A percentile compares a stretch with the other conserved stretches of the same genome.
Conservation (phyloP, 2,888 invertebrate species). For the Drosophila melanosoma region DNA sequence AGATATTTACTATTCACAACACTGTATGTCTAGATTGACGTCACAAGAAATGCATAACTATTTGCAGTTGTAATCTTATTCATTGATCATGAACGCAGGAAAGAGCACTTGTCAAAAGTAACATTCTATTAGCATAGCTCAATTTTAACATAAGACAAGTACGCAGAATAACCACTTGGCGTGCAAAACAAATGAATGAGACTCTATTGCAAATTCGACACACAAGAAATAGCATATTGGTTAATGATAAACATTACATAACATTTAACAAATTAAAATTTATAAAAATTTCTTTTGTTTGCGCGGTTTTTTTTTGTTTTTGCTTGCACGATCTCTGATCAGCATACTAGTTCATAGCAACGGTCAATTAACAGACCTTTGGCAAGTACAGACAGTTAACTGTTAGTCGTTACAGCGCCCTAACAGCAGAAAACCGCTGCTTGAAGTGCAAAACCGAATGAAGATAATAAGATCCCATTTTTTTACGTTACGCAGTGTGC, state of each 20-base stretch:
- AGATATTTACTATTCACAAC: neutral
- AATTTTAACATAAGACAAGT: neutral
- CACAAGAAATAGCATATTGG: neutral
- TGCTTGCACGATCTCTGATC: constrained; percentile 5
- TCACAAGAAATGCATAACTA: neutral
- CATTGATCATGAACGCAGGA: constrained; percentile 13
- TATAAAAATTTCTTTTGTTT: neutral
- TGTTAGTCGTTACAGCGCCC: constrained; percentile 20
- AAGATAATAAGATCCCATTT: constrained; percentile 45
- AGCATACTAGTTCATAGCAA: constrained; percentile 25
- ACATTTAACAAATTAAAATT: neutral
- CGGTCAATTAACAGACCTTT: constrained; percentile 13
- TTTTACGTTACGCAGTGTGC: constrained; percentile 58
- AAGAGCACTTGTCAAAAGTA: constrained; percentile 1
- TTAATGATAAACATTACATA: neutral
- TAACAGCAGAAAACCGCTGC: constrained; percentile 32
- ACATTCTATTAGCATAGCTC: neutral
- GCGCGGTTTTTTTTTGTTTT: neutral
- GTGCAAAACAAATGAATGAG: neutral
- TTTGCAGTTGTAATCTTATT: neutral
- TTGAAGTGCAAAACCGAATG: constrained; percentile 42
- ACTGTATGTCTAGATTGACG: neutral
- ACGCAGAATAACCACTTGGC: neutral
- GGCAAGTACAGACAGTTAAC: constrained; percentile 30
- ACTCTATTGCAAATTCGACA: neutral